Evolutionary conservation across 2,888 invertebrate species (phyloP), one percentile per base, ranked within the genome.

Genomic region (Pachycephus smyrnensis): DNA sequence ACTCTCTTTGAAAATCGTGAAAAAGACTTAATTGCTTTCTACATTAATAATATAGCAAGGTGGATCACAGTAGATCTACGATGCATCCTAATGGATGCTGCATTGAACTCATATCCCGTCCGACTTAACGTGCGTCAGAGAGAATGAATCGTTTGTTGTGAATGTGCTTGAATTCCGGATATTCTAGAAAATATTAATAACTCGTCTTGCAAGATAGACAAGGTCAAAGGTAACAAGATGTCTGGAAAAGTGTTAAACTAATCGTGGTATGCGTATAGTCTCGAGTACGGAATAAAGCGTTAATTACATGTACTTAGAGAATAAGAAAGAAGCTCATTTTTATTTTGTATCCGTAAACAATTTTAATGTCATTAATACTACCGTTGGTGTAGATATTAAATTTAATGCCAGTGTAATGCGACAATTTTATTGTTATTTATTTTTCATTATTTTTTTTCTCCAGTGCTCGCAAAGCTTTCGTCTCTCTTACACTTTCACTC

Each of bases 331-430:
- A 32, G 30, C 71, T 32, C 32, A 31, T 71, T 32, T 71, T 31
- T 23, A 32, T 71, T 71, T 71, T 71, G 32, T 71, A 71, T 71
- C 15, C 71, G 15, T 71, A 71, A 23, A 71, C 12, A 71, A 71
- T 71, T 71, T 71, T 71, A 71, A 71, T 71, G 32, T 71, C 31
- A 30, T 68, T 71, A 31, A 32, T 32, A 71, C 71, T 71, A 71
- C 31, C 31, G 31, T 71, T 71, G 71, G 31, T 71, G 32, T 71
- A 71, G 31, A 71, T 71, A 71, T 71, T 71, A 71, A 32, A 32
- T 71, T 71, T 23, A 74, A 36, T 33, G 74, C n/a, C 74, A 74
- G 74, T 74, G 74, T 36, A 74, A 74, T 74, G 11, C 33, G 74
- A 74, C 11, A 30, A 23, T 35, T 30, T 12, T 73, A 23, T 73